Conservation (phyloP, 2,797 vertebrate species). For the Xenopus petersii region DNA sequence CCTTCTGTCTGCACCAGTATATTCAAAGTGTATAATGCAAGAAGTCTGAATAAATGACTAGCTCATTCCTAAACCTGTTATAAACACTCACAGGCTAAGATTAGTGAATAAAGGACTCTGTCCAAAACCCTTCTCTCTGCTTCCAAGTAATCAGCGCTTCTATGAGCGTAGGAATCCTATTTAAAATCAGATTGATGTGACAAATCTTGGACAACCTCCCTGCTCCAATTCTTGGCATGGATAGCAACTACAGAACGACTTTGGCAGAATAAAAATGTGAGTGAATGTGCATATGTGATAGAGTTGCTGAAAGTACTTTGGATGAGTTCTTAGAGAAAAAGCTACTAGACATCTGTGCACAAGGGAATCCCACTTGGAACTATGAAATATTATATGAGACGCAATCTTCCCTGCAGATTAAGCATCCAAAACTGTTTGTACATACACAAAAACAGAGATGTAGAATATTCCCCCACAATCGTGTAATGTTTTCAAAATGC, state of each 20-base stretch:
- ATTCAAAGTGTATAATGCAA: too few species aligned
- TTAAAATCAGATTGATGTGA: conserved; percentile 41
- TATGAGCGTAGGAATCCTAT: conserved; percentile 35
- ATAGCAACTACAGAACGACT: conserved; percentile 19
- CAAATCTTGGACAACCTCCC: conserved; percentile 37
- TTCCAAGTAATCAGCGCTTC: conserved; percentile 24
- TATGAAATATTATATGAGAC: conserved; percentile 32
- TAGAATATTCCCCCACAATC: conserved; percentile 28
- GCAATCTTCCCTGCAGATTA: conserved; percentile 21
- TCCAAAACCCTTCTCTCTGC: conserved; percentile 10
- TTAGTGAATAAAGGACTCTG: conserved; percentile 20
- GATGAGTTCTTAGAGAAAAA: conserved; percentile 14
- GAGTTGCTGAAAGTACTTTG: conserved; percentile 24
- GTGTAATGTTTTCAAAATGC: conserved; percentile 27
- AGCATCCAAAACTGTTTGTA: conserved; percentile 32
- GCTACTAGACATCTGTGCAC: conserved; percentile 26
- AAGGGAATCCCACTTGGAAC: conserved; percentile 29
- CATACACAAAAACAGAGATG: conserved; percentile 34
- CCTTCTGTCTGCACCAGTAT: conserved; percentile 36
- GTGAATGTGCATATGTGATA: conserved; percentile 31
- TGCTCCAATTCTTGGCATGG: conserved; percentile 27
- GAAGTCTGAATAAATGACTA: too few species aligned
- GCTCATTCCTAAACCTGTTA: too few species aligned
- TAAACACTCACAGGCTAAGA: neutral
- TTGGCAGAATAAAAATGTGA: conserved; percentile 28